These are phyloP conservation scores for Sceloporus tristichus DNA, from an alignment of 2,113 vertebrate species.

Conservation along the genomic window DNA sequence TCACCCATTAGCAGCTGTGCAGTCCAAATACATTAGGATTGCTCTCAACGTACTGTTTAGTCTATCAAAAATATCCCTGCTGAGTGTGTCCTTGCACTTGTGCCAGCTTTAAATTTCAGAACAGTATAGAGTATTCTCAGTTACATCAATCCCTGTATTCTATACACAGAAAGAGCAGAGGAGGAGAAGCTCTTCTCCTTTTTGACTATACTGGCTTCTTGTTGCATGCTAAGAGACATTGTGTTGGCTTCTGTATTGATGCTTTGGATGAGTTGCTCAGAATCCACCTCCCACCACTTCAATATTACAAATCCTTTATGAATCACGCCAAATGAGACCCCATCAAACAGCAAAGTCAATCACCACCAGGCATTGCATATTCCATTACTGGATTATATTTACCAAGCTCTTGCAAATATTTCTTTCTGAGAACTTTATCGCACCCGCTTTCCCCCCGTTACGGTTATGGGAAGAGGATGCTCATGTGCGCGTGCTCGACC, in stretches of 20 bases:
- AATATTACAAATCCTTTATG: background rate
- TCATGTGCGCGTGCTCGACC: too few species aligned
- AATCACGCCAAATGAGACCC: background rate
- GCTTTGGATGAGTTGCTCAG: background rate
- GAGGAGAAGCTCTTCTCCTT: background rate
- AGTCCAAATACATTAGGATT: background rate
- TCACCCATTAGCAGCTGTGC: background rate
- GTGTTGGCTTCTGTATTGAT: background rate
- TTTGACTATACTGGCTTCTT: background rate
- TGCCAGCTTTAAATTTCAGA: constrained; percentile 24
- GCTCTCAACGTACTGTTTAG: constrained; percentile 17
- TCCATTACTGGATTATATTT: background rate
- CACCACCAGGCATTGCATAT: background rate
- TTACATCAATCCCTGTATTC: background rate
- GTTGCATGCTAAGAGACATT: background rate
- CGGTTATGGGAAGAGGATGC: too few species aligned
- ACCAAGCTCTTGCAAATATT: background rate
- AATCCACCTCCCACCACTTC: background rate
- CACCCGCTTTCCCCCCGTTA: too few species aligned
- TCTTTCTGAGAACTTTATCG: too few species aligned
- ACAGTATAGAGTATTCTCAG: background rate
- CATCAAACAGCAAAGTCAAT: background rate
- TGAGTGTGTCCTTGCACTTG: background rate
- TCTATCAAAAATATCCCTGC: background rate
- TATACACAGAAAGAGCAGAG: background rate